phyloP scores from a whole-genome alignment of 2,888 invertebrate species.

The Drosophila bunnanda region DNA sequence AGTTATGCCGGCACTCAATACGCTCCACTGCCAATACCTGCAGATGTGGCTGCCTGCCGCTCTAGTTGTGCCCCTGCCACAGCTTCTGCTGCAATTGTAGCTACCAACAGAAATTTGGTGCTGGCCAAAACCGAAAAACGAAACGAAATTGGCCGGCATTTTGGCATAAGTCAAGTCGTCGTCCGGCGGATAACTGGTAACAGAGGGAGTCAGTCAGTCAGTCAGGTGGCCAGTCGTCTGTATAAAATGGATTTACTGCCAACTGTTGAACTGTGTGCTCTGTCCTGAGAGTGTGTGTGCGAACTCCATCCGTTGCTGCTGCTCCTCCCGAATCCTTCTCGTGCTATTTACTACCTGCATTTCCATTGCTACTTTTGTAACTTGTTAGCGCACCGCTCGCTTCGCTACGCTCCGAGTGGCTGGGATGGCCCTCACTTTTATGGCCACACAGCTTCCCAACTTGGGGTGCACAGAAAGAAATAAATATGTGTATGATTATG shows the following conservation, averaged over 20 bases:
- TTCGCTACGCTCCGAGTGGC: conserved; percentile 32
- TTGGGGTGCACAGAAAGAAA: conserved; percentile 26
- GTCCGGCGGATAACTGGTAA: conserved; percentile 32
- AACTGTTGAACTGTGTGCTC: conserved; percentile 73
- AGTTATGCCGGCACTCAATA: conserved; percentile 65
- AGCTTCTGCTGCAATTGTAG: conserved; percentile 38
- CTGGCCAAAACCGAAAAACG: conserved; percentile 57
- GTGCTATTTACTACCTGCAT: conserved; percentile 78
- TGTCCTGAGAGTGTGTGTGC: neutral
- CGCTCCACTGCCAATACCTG: conserved; percentile 68
- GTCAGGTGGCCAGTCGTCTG: conserved; percentile 75
- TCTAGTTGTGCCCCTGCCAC: conserved; percentile 48
- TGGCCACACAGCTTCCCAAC: conserved; percentile 49
- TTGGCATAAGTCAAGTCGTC: conserved; percentile 77
- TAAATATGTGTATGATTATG: neutral
- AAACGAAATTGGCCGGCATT: conserved; percentile 75
- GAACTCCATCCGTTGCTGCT: neutral
- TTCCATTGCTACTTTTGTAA: conserved; percentile 81
- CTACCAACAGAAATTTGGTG: conserved; percentile 53
- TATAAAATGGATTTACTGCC: conserved; percentile 81
- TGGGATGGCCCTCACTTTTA: conserved; percentile 51
- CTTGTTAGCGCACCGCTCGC: conserved; percentile 70
- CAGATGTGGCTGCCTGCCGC: conserved; percentile 54
- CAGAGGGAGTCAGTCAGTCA: conserved; percentile 63
- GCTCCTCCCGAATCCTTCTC: conserved; percentile 11